Conservation (phyloP, 35 echinoderm and acorn worm species). For the Anneissia japonica region DNA sequence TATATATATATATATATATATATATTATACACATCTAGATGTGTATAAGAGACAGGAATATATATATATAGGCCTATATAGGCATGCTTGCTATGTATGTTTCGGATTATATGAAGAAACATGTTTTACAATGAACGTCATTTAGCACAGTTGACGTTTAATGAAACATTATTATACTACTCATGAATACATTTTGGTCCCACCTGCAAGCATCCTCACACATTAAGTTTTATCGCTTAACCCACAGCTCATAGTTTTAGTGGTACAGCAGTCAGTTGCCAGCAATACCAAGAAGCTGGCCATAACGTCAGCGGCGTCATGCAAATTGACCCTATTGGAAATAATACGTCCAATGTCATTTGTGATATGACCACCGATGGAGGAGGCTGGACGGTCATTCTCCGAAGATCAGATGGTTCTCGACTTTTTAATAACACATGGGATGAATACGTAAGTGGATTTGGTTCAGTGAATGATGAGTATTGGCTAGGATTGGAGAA, state of each 20-base stretch:
- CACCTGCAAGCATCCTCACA: no score
- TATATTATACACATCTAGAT: no score
- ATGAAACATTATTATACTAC: no score
- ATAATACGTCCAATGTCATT: conserved; percentile 50
- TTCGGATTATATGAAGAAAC: no score
- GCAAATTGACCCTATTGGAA: conserved; percentile 43
- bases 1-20: no score
- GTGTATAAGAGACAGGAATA: no score
- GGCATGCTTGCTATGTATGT: no score
- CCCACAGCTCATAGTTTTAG: background rate
- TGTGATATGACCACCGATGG: conserved; percentile 79
- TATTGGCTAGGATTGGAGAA: conserved; percentile 71
- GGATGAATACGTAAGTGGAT: conserved; percentile 75
- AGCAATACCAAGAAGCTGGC: conserved; percentile 39
- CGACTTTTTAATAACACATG: conserved; percentile 53
- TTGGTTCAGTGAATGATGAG: conserved; percentile 60
- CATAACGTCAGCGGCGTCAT: conserved; percentile 62
- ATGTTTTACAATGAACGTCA: no score
- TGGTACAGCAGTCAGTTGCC: conserved; percentile 48
- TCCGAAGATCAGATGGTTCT: conserved; percentile 2
- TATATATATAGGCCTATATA: no score
- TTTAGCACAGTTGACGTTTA: no score
- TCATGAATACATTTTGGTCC: no score
- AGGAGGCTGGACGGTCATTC: conserved; percentile 68
- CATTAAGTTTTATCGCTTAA: no score